Evolutionary conservation across 1,140 invertebrate genomes (phyloP).

Genomic region (Pogonomyrmex barbatus): DNA sequence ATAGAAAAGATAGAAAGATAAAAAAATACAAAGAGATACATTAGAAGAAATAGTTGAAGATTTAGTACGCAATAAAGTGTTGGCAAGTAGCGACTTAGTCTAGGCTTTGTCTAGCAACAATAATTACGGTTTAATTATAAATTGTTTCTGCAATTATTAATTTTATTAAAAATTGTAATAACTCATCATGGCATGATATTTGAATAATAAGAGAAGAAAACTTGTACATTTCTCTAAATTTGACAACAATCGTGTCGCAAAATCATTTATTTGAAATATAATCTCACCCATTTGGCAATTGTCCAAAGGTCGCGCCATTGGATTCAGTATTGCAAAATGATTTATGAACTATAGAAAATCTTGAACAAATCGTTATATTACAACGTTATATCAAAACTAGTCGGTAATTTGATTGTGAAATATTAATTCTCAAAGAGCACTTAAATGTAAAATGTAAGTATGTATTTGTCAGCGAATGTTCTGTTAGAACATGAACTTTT

Average conservation of each 20-base stretch:
- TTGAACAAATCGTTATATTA: neutral
- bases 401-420: constrained; percentile 1
- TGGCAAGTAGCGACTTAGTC: constrained; percentile 74
- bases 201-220: neutral
- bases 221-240: neutral
- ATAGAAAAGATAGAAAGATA: too few relatives aligned
- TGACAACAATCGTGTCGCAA: constrained; percentile 17
- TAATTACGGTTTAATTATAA: constrained; percentile 76
- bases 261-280: constrained; percentile 76
- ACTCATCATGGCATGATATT: constrained; percentile 6
- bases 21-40: neutral
- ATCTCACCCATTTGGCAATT: constrained; percentile 71
- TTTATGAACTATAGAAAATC: constrained; percentile 65
- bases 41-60: constrained; percentile 18
- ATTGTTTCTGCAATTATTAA: constrained; percentile 76
- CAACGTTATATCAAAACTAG: neutral
- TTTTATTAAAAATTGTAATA: constrained; percentile 61
- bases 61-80: constrained; percentile 20
- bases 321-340: constrained; percentile 26
- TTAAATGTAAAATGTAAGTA: neutral
- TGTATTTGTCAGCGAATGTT: neutral
- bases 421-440: neutral
- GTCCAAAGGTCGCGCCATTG: constrained; percentile 77
- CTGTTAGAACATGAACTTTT: neutral
- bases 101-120: constrained; percentile 72